Evolutionary conservation across 2,888 invertebrate genomes (phyloP).

Genomic region (Tetropium fuscum): DNA sequence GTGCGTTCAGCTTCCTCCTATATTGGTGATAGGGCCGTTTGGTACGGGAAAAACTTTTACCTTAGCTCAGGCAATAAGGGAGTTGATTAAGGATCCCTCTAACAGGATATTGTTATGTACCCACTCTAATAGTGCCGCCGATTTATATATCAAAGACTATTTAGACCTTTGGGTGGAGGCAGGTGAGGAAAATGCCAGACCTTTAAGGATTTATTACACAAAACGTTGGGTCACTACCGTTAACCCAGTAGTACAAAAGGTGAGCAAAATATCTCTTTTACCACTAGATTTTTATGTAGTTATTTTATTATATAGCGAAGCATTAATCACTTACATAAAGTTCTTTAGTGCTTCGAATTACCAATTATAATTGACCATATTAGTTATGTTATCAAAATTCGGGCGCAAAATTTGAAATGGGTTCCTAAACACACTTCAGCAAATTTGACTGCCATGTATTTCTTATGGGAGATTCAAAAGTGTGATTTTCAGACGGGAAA

Average conservation of each 20-base stretch:
- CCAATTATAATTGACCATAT: too few relatives aligned
- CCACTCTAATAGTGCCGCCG: conserved; percentile 89
- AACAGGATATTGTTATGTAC: conserved; percentile 85
- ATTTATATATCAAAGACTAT: conserved; percentile 87
- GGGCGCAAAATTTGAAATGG: too few relatives aligned
- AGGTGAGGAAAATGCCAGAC: conserved; percentile 75
- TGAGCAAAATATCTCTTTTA: conserved; percentile 53
- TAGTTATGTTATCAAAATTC: too few relatives aligned
- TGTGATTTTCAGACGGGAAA: too few relatives aligned
- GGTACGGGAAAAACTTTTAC: conserved; percentile 92
- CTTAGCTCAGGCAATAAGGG: conserved; percentile 78
- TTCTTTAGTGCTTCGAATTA: too few relatives aligned
- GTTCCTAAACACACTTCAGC: too few relatives aligned
- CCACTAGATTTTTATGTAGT: background rate
- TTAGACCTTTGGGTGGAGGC: conserved; percentile 80
- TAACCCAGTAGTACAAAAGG: conserved; percentile 75
- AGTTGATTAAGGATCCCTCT: conserved; percentile 72
- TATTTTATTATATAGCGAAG: background rate
- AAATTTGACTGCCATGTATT: too few relatives aligned
- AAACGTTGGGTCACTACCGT: conserved; percentile 85
- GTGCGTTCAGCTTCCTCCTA: conserved; percentile 74
- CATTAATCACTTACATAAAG: too few relatives aligned
- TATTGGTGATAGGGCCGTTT: conserved; percentile 81
- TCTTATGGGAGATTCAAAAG: too few relatives aligned
- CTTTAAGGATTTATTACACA: conserved; percentile 83